Evolutionary conservation across 2,113 vertebrate species (phyloP).

Genomic region (Zootoca vivipara): DNA sequence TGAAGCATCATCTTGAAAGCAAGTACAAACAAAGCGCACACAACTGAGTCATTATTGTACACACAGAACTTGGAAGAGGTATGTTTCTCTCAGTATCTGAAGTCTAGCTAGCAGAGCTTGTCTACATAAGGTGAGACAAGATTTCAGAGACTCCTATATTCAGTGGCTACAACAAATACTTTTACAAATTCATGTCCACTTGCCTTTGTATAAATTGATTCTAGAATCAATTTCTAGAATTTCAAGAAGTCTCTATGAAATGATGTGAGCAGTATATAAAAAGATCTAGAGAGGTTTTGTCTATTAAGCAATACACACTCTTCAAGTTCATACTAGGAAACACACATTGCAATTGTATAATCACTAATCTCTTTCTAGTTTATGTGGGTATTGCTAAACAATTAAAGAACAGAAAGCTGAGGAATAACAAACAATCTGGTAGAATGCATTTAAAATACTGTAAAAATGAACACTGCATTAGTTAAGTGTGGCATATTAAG

Average conservation of each 20-base stretch:
- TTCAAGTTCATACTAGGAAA: conserved; percentile 1
- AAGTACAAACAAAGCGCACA: background rate
- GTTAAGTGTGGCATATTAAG: background rate
- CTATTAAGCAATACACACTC: background rate
- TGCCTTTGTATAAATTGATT: background rate
- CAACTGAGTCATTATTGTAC: background rate
- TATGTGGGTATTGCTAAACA: background rate
- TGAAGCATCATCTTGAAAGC: background rate
- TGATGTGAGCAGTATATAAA: background rate
- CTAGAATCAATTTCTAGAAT: conserved; percentile 2
- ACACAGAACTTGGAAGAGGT: background rate
- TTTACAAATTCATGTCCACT: background rate
- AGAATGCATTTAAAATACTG: background rate
- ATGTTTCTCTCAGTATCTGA: background rate
- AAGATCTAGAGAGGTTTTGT: background rate
- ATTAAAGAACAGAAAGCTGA: background rate
- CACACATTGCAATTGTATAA: background rate
- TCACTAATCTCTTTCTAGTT: background rate
- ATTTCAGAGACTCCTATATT: background rate
- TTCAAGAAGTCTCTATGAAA: background rate
- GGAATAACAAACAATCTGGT: background rate
- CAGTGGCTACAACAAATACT: background rate
- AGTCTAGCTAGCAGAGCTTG: background rate
- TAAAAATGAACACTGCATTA: background rate
- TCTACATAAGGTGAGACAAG: background rate